phyloP scores from a whole-genome alignment of 2,888 invertebrate species.

The Xanthia icteritia region DNA sequence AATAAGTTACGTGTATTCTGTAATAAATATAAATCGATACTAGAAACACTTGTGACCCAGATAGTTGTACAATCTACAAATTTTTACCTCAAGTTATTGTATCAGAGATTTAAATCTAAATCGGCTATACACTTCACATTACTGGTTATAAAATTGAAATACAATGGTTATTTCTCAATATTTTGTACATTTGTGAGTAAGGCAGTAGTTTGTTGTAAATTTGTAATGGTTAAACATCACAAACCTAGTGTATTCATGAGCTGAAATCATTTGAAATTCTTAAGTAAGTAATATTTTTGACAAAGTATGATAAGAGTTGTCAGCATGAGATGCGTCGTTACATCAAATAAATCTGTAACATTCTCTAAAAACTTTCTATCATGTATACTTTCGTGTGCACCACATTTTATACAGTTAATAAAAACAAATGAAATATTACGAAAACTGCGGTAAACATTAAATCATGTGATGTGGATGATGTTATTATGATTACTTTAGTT shows the following conservation, averaged over 20 bases:
- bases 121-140: conserved; percentile 18
- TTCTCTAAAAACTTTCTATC: conserved; percentile 13
- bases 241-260: background rate
- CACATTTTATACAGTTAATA: conserved; percentile 7
- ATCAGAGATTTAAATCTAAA: conserved; percentile 3
- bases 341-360: background rate
- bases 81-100: conserved; percentile 29
- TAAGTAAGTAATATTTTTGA: background rate
- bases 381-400: background rate
- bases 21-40: background rate
- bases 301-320: background rate
- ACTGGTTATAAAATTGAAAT: conserved; percentile 25
- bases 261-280: background rate
- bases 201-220: background rate
- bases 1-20: background rate
- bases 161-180: background rate
- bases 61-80: background rate
- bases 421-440: background rate
- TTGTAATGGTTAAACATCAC: too few species aligned
- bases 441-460: background rate
- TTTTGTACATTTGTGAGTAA: conserved; percentile 1
- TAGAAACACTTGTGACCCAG: conserved; percentile 16
- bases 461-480: background rate
- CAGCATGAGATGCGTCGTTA: too few species aligned
- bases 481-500: conserved; percentile 11